phyloP scores from a whole-genome alignment of 2,797 vertebrate genomes.

The Peromyscus attwateri region DNA sequence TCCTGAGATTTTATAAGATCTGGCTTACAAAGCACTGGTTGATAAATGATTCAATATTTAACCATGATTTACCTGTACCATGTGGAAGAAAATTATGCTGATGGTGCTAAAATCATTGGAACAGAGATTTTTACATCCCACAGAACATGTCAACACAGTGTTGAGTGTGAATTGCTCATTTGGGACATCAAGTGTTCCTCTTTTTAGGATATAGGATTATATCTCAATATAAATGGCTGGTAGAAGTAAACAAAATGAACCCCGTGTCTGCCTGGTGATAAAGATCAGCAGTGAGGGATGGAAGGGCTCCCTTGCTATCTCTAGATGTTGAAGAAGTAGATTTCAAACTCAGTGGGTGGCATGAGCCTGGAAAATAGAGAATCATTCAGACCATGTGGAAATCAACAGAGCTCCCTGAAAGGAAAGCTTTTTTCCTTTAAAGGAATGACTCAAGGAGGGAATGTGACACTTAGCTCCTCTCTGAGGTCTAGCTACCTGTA shows the following conservation, averaged over 20 bases:
- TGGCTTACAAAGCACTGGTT: constrained; percentile 81
- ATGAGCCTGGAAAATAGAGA: neutral
- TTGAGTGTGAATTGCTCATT: constrained; percentile 84
- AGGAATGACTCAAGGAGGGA: neutral
- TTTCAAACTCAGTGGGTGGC: constrained; percentile 51
- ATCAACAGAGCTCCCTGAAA: neutral
- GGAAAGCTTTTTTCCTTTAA: constrained; percentile 63
- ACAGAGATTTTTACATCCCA: constrained; percentile 82
- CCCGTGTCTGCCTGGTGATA: constrained; percentile 17
- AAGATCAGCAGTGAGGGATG: neutral
- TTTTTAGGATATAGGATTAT: constrained; percentile 73
- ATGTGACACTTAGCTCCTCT: neutral
- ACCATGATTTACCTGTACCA: constrained; percentile 86
- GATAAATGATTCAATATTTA: constrained; percentile 88
- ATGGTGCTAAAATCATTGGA: constrained; percentile 82
- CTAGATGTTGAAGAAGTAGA: constrained; percentile 33
- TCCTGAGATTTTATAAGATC: constrained; percentile 74
- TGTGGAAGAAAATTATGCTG: constrained; percentile 86
- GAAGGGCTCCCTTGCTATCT: neutral
- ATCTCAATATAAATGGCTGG: constrained; percentile 76
- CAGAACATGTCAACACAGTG: constrained; percentile 80
- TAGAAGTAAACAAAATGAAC: constrained; percentile 66
- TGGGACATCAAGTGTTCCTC: constrained; percentile 82
- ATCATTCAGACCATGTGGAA: constrained; percentile 42
- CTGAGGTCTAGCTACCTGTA: neutral